Conservation (phyloP, 2,113 vertebrate genomes). For the Columba livia region DNA sequence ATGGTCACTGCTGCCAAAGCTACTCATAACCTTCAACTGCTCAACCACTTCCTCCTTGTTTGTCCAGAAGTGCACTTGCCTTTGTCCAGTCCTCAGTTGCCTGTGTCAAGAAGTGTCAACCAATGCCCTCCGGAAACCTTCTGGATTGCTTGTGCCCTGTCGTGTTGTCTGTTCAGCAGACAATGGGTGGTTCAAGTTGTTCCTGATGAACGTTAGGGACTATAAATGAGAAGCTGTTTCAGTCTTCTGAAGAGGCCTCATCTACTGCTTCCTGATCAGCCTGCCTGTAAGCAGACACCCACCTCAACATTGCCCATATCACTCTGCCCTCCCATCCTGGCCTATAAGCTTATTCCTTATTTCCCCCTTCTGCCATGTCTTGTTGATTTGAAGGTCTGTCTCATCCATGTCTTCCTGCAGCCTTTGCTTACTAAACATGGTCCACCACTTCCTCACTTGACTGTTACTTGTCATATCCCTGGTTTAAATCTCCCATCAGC, state of each 20-base stretch:
- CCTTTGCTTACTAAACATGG: neutral
- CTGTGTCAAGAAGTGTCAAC: neutral
- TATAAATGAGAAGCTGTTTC: neutral
- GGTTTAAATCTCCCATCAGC: neutral
- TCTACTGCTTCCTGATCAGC: neutral
- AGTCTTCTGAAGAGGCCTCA: neutral
- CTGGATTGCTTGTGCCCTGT: neutral
- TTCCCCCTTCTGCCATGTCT: neutral
- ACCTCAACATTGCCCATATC: neutral
- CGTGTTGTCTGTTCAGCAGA: neutral
- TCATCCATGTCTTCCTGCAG: neutral
- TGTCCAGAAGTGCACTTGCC: neutral
- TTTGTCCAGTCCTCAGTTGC: neutral
- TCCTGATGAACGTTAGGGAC: neutral
- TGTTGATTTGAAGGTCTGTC: neutral
- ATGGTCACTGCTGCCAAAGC: neutral
- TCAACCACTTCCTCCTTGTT: neutral
- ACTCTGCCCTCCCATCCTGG: neutral
- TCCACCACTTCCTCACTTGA: neutral
- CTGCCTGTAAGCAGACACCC: neutral
- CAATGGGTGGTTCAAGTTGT: neutral
- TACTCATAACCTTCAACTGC: neutral
- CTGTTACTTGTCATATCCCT: neutral
- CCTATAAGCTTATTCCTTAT: neutral
- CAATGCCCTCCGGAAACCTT: neutral